phyloP scores from a whole-genome alignment of 2,797 vertebrate species.

The Pseudomugil tenellus region DNA sequence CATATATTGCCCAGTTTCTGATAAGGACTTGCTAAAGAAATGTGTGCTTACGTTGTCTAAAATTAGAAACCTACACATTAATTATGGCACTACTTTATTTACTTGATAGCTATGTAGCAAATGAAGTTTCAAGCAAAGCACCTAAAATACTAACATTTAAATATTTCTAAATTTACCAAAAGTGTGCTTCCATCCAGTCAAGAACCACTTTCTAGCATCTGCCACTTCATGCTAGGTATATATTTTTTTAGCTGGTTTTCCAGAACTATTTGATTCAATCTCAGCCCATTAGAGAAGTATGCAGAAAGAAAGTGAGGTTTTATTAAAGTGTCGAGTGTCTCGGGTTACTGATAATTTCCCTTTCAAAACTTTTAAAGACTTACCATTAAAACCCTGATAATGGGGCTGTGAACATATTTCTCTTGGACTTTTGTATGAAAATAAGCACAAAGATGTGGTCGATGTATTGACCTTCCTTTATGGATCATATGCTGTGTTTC shows the following conservation, averaged over 20 bases:
- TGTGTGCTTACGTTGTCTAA: too few species aligned
- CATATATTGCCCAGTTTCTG: too few species aligned
- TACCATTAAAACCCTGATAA: constrained; percentile 31
- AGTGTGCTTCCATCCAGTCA: background rate
- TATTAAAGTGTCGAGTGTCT: constrained; percentile 38
- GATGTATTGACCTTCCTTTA: constrained; percentile 17
- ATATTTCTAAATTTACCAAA: background rate
- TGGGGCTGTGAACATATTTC: constrained; percentile 25
- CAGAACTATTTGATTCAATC: constrained; percentile 32
- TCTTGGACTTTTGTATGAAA: background rate
- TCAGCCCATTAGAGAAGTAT: constrained; percentile 6
- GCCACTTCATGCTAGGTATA: constrained; percentile 29
- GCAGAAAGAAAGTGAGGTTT: constrained; percentile 19
- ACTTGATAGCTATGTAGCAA: background rate
- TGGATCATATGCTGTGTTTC: constrained; percentile 8
- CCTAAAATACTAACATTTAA: background rate
- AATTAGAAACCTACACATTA: background rate
- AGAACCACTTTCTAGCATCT: constrained; percentile 22
- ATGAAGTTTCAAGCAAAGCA: background rate
- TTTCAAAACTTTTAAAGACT: constrained; percentile 32
- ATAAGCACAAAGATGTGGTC: background rate
- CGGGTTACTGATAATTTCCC: constrained; percentile 33
- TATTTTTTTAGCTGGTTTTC: constrained; percentile 25
- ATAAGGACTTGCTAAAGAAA: too few species aligned
- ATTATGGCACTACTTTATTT: background rate